Evolutionary conservation across 2,888 invertebrate genomes (phyloP).

Genomic region (Invenusta paracnida): DNA sequence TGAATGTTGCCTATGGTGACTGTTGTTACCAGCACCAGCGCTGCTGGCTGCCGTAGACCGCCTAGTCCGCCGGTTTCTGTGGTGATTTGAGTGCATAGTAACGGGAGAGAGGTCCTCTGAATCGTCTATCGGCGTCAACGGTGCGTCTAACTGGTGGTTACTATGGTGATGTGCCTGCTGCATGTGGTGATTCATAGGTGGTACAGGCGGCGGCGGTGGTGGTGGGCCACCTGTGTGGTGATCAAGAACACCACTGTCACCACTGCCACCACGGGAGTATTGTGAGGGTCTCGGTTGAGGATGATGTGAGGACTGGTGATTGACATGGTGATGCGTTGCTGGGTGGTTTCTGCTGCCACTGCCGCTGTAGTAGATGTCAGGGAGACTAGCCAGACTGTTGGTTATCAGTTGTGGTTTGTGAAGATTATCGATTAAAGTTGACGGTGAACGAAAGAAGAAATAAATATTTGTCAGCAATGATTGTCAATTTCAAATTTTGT

Average conservation of each 20-base stretch:
- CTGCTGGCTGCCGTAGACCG: too few species aligned
- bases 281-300: not conserved
- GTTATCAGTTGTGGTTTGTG: not conserved
- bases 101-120: not conserved
- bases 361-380: not conserved
- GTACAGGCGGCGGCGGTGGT: not conserved
- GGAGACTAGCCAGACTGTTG: not conserved
- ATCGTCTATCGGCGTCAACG: not conserved
- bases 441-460: too few species aligned
- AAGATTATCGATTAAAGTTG: too few species aligned
- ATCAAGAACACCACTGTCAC: too few species aligned
- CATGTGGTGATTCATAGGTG: too few species aligned
- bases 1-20: not conserved
- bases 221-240: not conserved
- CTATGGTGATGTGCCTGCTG: too few species aligned
- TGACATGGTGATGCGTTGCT: not conserved
- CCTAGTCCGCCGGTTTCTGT: not conserved
- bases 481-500: too few species aligned
- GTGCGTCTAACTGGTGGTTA: too few species aligned
- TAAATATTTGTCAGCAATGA: too few species aligned
- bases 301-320: not conserved
- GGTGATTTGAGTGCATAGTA: not conserved
- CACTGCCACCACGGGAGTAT: too few species aligned
- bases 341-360: not conserved
- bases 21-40: too few species aligned